Conservation (phyloP, 2,888 invertebrate species). For the Aporophyla nigra region DNA sequence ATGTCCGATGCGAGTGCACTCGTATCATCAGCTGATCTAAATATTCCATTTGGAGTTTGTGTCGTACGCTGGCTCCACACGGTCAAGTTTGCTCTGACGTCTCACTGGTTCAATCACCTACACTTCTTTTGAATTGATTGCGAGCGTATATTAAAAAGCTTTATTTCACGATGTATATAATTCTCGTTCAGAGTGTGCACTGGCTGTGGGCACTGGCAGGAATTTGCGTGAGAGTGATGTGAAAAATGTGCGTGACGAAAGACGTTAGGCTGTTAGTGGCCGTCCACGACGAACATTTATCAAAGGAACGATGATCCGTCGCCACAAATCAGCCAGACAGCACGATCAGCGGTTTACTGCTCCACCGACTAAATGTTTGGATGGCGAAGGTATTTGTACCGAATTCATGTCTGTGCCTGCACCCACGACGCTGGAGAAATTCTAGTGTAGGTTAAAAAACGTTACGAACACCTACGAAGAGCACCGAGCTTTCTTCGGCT, state of each 20-base stretch:
- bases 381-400: constrained; percentile 7
- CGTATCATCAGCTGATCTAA: constrained; percentile 67
- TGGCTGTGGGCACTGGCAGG: constrained; percentile 28
- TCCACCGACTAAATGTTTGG: constrained; percentile 31
- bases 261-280: constrained; percentile 52
- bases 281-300: constrained; percentile 54
- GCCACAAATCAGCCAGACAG: constrained; percentile 53
- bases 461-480: constrained; percentile 22
- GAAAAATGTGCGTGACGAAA: constrained; percentile 62
- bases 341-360: constrained; percentile 35
- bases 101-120: constrained; percentile 34
- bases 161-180: constrained; percentile 20
- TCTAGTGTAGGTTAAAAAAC: constrained; percentile 20
- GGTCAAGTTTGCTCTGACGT: constrained; percentile 56
- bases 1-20: constrained; percentile 68
- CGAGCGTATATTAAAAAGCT: constrained; percentile 20
- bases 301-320: constrained; percentile 56
- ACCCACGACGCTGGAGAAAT: constrained; percentile 12
- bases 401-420: constrained; percentile 13
- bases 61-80: constrained; percentile 52
- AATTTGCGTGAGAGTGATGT: constrained; percentile 65
- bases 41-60: constrained; percentile 64
- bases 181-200: constrained; percentile 13
- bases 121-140: constrained; percentile 29
- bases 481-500: constrained; percentile 24